phyloP scores from a whole-genome alignment of 2,888 invertebrate species.

The Troilus luridus region DNA sequence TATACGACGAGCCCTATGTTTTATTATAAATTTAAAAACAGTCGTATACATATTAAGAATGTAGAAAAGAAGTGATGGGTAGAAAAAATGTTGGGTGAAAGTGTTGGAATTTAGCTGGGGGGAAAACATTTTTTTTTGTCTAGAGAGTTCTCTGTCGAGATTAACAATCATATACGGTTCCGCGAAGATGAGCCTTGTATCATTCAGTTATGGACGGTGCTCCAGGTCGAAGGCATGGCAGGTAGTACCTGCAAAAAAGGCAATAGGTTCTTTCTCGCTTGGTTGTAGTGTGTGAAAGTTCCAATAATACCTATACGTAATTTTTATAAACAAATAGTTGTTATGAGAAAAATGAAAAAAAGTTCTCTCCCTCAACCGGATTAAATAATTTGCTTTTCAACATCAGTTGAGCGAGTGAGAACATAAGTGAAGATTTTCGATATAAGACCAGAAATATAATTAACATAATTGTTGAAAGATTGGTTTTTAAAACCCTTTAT shows the following conservation, averaged over 20 bases:
- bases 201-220: neutral
- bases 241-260: neutral
- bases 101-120: neutral
- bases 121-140: neutral
- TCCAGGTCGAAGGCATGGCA: neutral
- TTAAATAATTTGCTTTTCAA: too few relatives aligned
- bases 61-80: neutral
- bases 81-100: neutral
- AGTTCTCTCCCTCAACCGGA: too few relatives aligned
- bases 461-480: too few relatives aligned
- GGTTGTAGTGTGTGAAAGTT: neutral
- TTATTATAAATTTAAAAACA: neutral
- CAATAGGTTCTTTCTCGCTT: neutral
- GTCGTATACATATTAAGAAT: neutral
- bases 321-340: too few relatives aligned
- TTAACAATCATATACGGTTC: neutral
- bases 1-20: neutral
- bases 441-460: too few relatives aligned
- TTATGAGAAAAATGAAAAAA: too few relatives aligned
- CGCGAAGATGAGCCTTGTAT: slow-evolving; percentile 10
- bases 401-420: too few relatives aligned
- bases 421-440: too few relatives aligned
- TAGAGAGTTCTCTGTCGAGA: neutral
- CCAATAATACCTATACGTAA: too few relatives aligned
- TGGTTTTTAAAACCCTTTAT: too few relatives aligned